Conservation (phyloP, 2,888 invertebrate species). For the Leptinotarsa haldemani region DNA sequence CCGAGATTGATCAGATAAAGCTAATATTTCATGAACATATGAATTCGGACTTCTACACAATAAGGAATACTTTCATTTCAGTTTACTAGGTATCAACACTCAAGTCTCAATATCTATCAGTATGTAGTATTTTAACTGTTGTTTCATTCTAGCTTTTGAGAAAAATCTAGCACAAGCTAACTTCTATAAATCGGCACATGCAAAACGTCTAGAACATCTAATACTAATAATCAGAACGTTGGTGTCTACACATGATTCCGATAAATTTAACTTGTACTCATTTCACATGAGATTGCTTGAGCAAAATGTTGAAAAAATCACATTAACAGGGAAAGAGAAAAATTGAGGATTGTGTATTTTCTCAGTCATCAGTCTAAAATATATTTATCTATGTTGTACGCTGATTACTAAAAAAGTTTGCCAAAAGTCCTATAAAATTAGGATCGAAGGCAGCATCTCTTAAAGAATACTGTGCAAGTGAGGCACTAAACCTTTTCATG, state of each 20-base stretch:
- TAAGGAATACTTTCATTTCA: constrained; percentile 32
- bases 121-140: not conserved
- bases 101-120: not conserved
- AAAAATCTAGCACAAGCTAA: not conserved
- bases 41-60: constrained; percentile 36
- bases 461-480: constrained; percentile 59
- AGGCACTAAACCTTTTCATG: constrained; percentile 58
- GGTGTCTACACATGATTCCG: not conserved
- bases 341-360: not conserved
- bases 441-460: constrained; percentile 59
- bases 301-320: constrained; percentile 13
- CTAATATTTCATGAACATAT: constrained; percentile 27
- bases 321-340: constrained; percentile 1
- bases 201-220: not conserved
- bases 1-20: not conserved
- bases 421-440: constrained; percentile 60
- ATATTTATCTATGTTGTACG: constrained; percentile 39
- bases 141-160: not conserved
- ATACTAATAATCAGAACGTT: not conserved
- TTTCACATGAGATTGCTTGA: not conserved
- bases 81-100: constrained; percentile 17
- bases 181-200: not conserved
- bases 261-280: not conserved
- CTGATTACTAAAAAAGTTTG: constrained; percentile 56
- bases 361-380: constrained; percentile 19